A percentile compares a stretch with the other conserved stretches of the same genome.
Conservation (phyloP, 2,888 invertebrate species). For the Drosophila rubida region DNA sequence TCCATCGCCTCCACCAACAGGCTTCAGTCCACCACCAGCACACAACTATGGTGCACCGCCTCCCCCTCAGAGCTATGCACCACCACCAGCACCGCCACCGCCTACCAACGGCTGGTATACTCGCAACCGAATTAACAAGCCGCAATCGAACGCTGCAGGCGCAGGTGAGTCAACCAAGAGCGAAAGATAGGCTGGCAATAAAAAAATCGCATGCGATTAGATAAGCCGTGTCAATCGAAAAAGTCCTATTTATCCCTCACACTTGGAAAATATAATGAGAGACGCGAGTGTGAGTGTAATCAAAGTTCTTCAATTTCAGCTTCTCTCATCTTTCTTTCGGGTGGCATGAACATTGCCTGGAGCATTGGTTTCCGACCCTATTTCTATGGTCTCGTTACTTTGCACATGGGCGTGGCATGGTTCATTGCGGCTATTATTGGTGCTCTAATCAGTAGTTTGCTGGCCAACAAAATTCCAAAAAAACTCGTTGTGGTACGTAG, state of each 20-base stretch:
- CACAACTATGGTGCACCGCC: conserved; percentile 32
- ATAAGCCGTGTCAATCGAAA: background rate
- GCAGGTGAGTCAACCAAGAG: conserved; percentile 50
- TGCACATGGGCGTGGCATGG: conserved; percentile 70
- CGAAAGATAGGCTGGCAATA: conserved; percentile 3
- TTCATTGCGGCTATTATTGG: conserved; percentile 81
- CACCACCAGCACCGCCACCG: conserved; percentile 30
- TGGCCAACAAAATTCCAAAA: conserved; percentile 68
- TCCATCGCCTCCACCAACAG: conserved; percentile 20
- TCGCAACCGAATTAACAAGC: conserved; percentile 52
- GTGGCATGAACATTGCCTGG: conserved; percentile 80
- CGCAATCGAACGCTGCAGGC: conserved; percentile 54
- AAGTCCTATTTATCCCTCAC: background rate
- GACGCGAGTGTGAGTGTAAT: background rate
- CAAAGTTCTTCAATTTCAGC: conserved; percentile 46
- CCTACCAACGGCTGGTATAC: conserved; percentile 48
- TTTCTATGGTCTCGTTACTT: fast-evolving
- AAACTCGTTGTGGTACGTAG: conserved; percentile 70
- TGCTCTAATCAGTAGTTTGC: conserved; percentile 55
- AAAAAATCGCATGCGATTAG: conserved; percentile 37
- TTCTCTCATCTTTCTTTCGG: conserved; percentile 69
- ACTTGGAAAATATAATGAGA: no score
- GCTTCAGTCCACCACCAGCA: conserved; percentile 22
- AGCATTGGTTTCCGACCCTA: conserved; percentile 50
- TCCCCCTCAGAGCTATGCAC: conserved; percentile 23